Evolutionary conservation across 2,797 vertebrate genomes (phyloP), one percentile per base, ranked within the genome.

Genomic region (Bovichtus diacanthus): DNA sequence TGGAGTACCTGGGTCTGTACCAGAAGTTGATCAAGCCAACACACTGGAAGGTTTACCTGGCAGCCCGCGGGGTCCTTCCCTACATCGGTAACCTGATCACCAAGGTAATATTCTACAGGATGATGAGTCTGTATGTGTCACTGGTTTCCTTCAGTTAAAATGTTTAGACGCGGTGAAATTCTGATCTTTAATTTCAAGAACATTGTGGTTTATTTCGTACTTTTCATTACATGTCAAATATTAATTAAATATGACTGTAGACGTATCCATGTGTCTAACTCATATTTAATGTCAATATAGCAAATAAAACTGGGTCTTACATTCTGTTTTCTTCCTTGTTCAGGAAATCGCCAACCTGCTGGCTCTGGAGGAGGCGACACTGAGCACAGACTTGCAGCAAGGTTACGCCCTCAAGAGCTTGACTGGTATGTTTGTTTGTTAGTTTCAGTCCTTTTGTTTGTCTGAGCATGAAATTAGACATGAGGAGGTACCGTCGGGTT

Each of bases 371-470:
- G 98, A 99, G 83, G 98, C 98, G 3, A 99, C 98, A 0, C 93
- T 99, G 78, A 99, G 97, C 91, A 99, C 98, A 6, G 98, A 99
- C 82, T 83, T 99, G 80, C 98, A 99, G 88, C 98, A 99, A 88
- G 98, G 98, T 62, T 99, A 99, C 16, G 98, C 98, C 51, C 96
- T 99, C 83, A 99, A 99, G 91, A 99, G 98, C 78, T 96, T 99
- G 82, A 99, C 98, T 84, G 98, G 98, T 99, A 94, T 49, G 84
- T 58, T 74, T 6, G n/a, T n/a, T n/a, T n/a, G 84, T 58, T 74
- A n/a, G 1, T 19, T 65, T 71, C 6, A 15, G 6, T 36, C 13
- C 6, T 23, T 10, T 58, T 49, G 0, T 59, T 27, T 39, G 16
- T 76, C 36, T 63, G 11, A 69, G 5, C 8, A 12, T 31, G 2